Base-by-base conservation (phyloP, 2,113 vertebrate species). In the rabbit (Oryctolagus cuniculus) region DNA sequence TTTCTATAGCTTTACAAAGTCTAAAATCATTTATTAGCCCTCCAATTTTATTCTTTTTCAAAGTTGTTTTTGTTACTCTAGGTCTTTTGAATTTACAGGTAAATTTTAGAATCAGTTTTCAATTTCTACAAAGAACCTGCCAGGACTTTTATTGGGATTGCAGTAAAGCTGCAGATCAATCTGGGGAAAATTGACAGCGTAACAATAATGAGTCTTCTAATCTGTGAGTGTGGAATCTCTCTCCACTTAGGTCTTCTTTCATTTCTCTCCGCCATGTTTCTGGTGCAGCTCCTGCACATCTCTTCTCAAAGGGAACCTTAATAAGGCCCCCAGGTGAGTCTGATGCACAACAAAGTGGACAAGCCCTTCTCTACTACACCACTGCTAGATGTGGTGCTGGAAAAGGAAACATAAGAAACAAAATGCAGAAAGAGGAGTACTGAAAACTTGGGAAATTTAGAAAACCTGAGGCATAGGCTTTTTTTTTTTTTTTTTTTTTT, bases 261-360 rank as follows among this genome's bases (percentile, higher is more conserved):
- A 55, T 44, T 91, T 85, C 69, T 63, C 29, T 90, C 55, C 72
- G 31, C 49, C 58, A 61, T 73, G 16, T 61, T 85, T 72, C 73
- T 0, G 49, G 9, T 85, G 25, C 15, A 69, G 13, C 25, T 75
- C 16, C 27, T 80, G 22, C 22, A 79, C 12, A 58, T 27, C 34
- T 94, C 63, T 84, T 19, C 58, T 80, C 79, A 91, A 87, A 93
- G n/a, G n/a, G n/a, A n/a, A n/a, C n/a, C n/a, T n/a, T n/a, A n/a
- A n/a, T n/a, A n/a, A n/a, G 53, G 19, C 22, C 55, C 24, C 36
- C 38, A 19, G 3, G 25, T 55, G 53, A 81, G 10, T 86, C 16
- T 72, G 69, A 75, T 51, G 34, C n/a, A 66, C 10, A 34, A 53
- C 53, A 75, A 90, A 55, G 29, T 25, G 80, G 49, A 92, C 38